Evolutionary conservation across 2,888 invertebrate species (phyloP), one percentile per base, ranked within the genome.

Genomic region (Euphydryas editha): DNA sequence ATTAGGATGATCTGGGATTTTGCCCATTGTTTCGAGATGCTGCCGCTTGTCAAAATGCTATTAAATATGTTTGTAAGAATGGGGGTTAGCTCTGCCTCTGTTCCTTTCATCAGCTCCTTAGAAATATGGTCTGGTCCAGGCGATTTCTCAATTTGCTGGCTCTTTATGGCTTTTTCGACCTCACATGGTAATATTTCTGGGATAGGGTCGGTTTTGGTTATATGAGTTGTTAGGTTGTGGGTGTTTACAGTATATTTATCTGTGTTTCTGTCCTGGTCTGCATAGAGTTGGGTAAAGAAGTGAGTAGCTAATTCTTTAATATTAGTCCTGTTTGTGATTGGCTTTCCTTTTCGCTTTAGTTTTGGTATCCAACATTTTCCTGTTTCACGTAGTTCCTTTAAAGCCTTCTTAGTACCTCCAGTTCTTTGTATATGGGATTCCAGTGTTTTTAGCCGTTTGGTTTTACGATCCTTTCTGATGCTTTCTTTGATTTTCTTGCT

Each of bases 1-100:
- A 76, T n/a, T 13, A 74, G 69, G 7, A 72, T 73, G 5, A 76
- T 72, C 20, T 71, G 62, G 7, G 73, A 71, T 62, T 59, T 39
- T 24, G 46, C 37, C 68, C 69, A 73, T 49, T 69, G 57, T 5
- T n/a, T 58, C 18, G 73, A 71, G 15, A 73, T 72, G 2, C 0
- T 46, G 8, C 69, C 67, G 10, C 56, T 69, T 0, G 10, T 13
- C 44, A 74, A 8, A n/a, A 70, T 73, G 0, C 68, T 59, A 21
- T 77, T 75, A 21, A 74, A 75, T 1, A 77, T 61, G 70, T 67
- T 15, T 20, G 46, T 49, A n/a, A 55, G 66, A 21, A 37, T 58
- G 49, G 51, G 39, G 10, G 13, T 21, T 49, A 62, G 11, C 63
- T 69, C 61, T 21, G 65, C 47, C 44, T 39, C 55, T 59, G 66